Base-by-base conservation (phyloP, 2,888 invertebrate species). In the Polydrusus cervinus region DNA sequence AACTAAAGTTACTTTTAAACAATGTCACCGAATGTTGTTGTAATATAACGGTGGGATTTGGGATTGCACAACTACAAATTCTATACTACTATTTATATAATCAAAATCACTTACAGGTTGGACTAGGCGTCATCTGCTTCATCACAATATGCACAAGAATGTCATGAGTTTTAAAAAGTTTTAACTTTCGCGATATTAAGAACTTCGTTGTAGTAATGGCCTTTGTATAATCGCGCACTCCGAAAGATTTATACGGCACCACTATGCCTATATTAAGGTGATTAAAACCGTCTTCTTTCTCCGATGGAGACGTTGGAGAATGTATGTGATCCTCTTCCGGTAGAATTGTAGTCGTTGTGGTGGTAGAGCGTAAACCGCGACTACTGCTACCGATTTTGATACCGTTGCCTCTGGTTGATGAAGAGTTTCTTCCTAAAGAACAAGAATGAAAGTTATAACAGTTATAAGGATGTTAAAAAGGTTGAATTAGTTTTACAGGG, bases 221-320 rank as follows among this genome's bases (percentile, higher is more conserved):
- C 84, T 91, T 92, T 72, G 90, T 91, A 86, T 93, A 94, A 84
- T 93, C 93, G 73, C 94, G 89, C 75, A 90, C 90, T 79, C 93
- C 93, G 85, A 94, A 95, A 79, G 91, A 91, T 84, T 93, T 94
- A 84, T 93, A 92, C 10, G 95, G 94, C 81, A 94, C 91, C 79
- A 94, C 91, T 85, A 94, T 90, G 55, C 94, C 94, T 80, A 94
- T 91, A 85, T 91, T 89, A 60, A 91, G 88, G 71, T 81, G 82
- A 16, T 75, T 79, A 10, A 79, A 67, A 13, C 74, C 78, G 10
- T 67, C 73, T 65, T 76, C 75, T 18, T 40, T 43, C 16, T 73
- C 73, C 34, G 82, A 81, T 11, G 82, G 81, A 53, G 80, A 79
- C 40, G 85, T 80, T 6, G 85, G 81, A 20, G 83, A 81, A 62